Conservation (phyloP, 2,888 invertebrate genomes). For the Siphonodentalium dalli region DNA sequence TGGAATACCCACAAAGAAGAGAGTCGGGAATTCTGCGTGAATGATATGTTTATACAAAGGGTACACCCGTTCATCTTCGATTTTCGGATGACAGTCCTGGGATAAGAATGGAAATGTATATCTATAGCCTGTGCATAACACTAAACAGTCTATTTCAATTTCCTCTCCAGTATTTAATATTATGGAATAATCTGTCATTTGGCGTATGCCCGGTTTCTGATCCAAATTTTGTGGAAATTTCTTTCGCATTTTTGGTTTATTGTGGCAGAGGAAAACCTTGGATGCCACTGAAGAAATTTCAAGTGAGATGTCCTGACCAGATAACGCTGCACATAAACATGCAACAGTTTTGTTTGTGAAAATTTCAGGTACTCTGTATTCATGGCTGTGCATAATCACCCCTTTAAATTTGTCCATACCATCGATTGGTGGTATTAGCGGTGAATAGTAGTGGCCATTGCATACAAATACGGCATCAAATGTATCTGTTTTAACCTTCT, state of each 20-base stretch:
- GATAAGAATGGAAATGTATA: constrained; percentile 81
- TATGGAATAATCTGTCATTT: constrained; percentile 18
- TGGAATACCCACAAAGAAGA: constrained; percentile 84
- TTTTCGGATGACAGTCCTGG: constrained; percentile 74
- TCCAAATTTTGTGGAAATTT: constrained; percentile 39
- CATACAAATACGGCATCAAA: constrained; percentile 17
- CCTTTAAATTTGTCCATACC: constrained; percentile 72
- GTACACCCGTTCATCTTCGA: constrained; percentile 80
- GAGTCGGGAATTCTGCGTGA: constrained; percentile 79
- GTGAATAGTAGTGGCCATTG: constrained; percentile 76
- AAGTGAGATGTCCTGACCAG: constrained; percentile 77
- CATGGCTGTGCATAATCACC: constrained; percentile 79
- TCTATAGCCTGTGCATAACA: constrained; percentile 79
- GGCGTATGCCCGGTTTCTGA: constrained; percentile 42
- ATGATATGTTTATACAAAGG: constrained; percentile 86
- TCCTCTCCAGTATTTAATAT: constrained; percentile 70
- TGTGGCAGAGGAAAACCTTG: constrained; percentile 50
- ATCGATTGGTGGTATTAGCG: constrained; percentile 74
- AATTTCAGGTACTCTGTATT: constrained; percentile 77
- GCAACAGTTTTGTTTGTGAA: constrained; percentile 75
- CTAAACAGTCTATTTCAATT: constrained; percentile 72
- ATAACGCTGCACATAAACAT: constrained; percentile 85
- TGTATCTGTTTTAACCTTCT: too few species aligned
- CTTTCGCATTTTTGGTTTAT: constrained; percentile 26
- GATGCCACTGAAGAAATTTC: constrained; percentile 70